Evolutionary conservation across 2,888 invertebrate genomes (phyloP).

Genomic region (Andrena haemorrhoa): DNA sequence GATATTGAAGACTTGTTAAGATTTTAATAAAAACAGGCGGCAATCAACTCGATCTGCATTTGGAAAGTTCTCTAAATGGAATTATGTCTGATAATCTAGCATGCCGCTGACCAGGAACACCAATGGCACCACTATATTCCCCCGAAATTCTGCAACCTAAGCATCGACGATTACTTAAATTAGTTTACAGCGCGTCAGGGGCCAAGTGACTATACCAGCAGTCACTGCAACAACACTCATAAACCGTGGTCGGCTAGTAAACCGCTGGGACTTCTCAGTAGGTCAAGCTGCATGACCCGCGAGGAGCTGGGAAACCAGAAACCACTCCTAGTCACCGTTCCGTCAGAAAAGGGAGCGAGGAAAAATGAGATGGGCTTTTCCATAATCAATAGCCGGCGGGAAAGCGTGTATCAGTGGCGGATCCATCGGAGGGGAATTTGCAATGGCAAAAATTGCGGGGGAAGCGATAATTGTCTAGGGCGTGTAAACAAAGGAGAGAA

Average conservation of each 20-base stretch:
- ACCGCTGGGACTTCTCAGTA: no score
- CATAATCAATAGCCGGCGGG: not conserved
- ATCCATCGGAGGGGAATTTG: not conserved
- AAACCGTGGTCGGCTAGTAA: not conserved
- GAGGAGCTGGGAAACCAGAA: no score
- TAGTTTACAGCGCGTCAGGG: slow-evolving; percentile 15
- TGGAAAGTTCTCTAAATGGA: no score
- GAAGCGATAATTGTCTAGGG: slow-evolving; percentile 17
- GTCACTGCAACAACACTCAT: not conserved
- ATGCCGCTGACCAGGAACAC: no score
- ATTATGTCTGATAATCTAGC: no score
- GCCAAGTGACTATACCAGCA: not conserved
- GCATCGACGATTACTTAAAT: slow-evolving; percentile 22
- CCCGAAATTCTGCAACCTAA: slow-evolving; percentile 1
- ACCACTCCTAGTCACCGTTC: not conserved
- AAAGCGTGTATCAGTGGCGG: not conserved
- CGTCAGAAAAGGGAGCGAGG: not conserved
- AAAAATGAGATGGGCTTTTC: not conserved
- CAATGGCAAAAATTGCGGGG: slow-evolving; percentile 37
- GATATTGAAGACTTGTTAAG: slow-evolving; percentile 6
- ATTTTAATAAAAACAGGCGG: slow-evolving; percentile 7
- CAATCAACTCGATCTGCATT: slow-evolving; percentile 1
- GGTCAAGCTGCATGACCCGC: no score
- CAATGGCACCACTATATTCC: not conserved
- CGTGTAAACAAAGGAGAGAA: slow-evolving; percentile 45